Evolutionary conservation across 2,113 vertebrate genomes (phyloP).

Genomic region (Toxotes chatareus): DNA sequence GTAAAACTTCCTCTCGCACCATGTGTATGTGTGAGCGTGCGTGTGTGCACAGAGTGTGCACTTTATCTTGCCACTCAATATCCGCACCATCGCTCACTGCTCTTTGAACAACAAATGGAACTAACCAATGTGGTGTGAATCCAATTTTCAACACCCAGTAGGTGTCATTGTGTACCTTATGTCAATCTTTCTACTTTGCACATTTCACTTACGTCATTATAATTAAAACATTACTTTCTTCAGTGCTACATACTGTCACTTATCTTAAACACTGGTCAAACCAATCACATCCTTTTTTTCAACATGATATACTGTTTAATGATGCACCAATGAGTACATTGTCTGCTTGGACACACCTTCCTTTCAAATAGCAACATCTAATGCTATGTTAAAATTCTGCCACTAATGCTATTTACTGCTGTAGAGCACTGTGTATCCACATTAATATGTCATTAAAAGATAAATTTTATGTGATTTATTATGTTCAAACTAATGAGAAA

Average conservation of each 20-base stretch:
- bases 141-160: slow-evolving; percentile 74
- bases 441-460: background rate
- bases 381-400: background rate
- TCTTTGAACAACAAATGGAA: slow-evolving; percentile 74
- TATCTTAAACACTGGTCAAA: no score
- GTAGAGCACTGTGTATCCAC: background rate
- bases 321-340: background rate
- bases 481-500: background rate
- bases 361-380: background rate
- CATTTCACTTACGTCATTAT: slow-evolving; percentile 58
- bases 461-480: background rate
- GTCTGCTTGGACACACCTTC: background rate
- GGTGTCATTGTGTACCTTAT: slow-evolving; percentile 65
- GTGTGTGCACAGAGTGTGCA: slow-evolving; percentile 7
- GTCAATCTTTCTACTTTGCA: slow-evolving; percentile 58
- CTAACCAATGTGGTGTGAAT: slow-evolving; percentile 71
- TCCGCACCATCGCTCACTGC: slow-evolving; percentile 41
- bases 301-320: background rate
- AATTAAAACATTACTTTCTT: slow-evolving; percentile 50
- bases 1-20: slow-evolving; percentile 62
- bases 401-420: background rate
- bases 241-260: no score
- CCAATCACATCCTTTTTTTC: background rate
- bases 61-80: slow-evolving; percentile 64
- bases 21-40: slow-evolving; percentile 27